Conservation (phyloP, 2,113 vertebrate genomes). For the Ifrita kowaldi region DNA sequence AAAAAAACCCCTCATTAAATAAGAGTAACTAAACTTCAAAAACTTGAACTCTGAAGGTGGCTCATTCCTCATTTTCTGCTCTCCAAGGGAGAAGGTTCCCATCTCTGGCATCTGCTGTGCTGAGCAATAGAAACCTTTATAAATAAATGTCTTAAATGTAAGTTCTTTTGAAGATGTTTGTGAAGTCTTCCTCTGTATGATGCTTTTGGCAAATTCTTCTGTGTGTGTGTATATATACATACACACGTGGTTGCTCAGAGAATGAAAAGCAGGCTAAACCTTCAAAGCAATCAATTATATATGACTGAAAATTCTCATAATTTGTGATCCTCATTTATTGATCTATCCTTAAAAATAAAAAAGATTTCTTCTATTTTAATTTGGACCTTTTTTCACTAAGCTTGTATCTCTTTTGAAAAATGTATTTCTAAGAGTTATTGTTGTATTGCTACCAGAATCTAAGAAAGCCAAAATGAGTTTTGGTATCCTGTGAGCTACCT, state of each 20-base stretch:
- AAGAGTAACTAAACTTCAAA: neutral
- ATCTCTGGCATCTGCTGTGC: neutral
- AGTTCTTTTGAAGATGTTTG: neutral
- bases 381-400: neutral
- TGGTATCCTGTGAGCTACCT: neutral
- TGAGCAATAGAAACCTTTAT: neutral
- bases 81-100: neutral
- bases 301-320: neutral
- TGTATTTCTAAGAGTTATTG: neutral
- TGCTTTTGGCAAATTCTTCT: neutral
- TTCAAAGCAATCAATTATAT: neutral
- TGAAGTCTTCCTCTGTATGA: neutral
- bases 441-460: neutral
- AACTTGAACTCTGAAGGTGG: neutral
- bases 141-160: neutral
- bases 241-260: neutral
- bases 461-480: conserved; percentile 13
- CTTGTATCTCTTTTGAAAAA: conserved; percentile 21
- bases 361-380: neutral
- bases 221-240: accelerated
- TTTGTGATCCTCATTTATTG: neutral
- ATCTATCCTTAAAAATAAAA: neutral
- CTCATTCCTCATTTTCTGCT: neutral
- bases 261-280: neutral
- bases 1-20: neutral